phyloP scores from a whole-genome alignment of 30 jellyfish, hydroid and myxozoan species.

The Nemopilema nomurai region DNA sequence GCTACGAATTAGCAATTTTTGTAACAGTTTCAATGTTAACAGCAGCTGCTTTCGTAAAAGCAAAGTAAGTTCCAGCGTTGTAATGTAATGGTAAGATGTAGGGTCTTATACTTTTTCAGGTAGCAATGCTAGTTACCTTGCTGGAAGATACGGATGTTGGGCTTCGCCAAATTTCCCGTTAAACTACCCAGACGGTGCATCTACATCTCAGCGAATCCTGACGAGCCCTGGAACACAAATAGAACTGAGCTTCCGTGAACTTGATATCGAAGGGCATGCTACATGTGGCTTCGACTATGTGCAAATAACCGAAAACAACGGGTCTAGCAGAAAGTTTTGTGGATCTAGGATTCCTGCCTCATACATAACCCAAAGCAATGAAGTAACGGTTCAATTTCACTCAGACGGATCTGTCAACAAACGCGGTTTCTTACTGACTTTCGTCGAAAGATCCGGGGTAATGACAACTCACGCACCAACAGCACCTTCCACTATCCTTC shows the following conservation, averaged over 20 bases:
- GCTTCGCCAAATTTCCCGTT: slow-evolving; percentile 32
- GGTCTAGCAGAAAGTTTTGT: background rate
- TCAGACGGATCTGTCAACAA: slow-evolving; percentile 5
- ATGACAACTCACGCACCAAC: background rate
- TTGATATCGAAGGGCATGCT: background rate
- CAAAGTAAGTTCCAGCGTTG: too few species aligned
- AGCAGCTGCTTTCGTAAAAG: too few species aligned
- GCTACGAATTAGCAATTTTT: too few species aligned
- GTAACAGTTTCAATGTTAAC: too few species aligned
- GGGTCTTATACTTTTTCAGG: too few species aligned
- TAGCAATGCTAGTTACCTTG: background rate
- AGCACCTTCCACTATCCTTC: background rate
- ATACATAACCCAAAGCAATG: slow-evolving; percentile 17
- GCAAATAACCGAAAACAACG: background rate
- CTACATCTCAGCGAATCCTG: background rate
- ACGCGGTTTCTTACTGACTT: slow-evolving; percentile 13
- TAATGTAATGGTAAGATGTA: too few species aligned
- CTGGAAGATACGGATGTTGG: slow-evolving; percentile 16
- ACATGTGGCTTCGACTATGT: slow-evolving; percentile 6
- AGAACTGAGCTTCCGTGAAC: background rate
- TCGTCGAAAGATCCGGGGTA: background rate
- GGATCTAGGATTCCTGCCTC: slow-evolving; percentile 15
- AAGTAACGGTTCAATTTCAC: background rate
- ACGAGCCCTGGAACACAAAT: slow-evolving; percentile 3
- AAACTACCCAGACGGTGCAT: slow-evolving; percentile 1